phyloP scores from a whole-genome alignment of 2,888 invertebrate species.

The Dynastes tityus region DNA sequence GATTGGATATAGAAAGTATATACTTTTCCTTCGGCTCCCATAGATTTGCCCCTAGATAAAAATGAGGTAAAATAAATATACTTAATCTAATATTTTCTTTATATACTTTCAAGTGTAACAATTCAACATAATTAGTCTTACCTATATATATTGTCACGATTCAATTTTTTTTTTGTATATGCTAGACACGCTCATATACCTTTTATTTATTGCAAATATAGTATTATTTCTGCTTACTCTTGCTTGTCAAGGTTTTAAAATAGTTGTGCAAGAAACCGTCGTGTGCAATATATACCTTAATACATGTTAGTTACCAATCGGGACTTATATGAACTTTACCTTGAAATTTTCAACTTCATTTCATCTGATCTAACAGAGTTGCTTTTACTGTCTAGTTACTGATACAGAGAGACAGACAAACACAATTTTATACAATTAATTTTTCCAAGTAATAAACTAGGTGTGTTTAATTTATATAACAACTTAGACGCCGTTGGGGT shows the following conservation, averaged over 20 bases:
- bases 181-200: not conserved
- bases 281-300: not conserved
- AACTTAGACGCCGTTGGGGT: too few species aligned
- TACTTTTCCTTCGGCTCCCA: slow-evolving; percentile 8
- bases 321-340: slow-evolving; percentile 12
- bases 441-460: not conserved
- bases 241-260: slow-evolving; percentile 12
- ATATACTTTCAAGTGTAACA: too few species aligned
- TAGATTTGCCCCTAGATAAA: not conserved
- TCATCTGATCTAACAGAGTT: not conserved
- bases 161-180: not conserved
- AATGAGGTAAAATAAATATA: not conserved
- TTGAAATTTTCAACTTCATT: slow-evolving; percentile 10
- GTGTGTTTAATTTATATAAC: too few species aligned
- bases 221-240: slow-evolving; percentile 7
- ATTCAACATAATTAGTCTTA: slow-evolving; percentile 7
- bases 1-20: slow-evolving; percentile 16
- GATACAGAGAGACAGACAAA: not conserved
- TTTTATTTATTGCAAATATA: slow-evolving; percentile 10
- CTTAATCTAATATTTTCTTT: too few species aligned
- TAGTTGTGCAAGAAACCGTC: not conserved
- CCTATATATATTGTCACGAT: not conserved
- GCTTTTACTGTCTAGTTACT: not conserved
- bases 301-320: not conserved
- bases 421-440: slow-evolving; percentile 9